These are phyloP conservation scores for Trichacis sp. DNA, from an alignment of 2,888 invertebrate species.

Conservation along the genomic window DNA sequence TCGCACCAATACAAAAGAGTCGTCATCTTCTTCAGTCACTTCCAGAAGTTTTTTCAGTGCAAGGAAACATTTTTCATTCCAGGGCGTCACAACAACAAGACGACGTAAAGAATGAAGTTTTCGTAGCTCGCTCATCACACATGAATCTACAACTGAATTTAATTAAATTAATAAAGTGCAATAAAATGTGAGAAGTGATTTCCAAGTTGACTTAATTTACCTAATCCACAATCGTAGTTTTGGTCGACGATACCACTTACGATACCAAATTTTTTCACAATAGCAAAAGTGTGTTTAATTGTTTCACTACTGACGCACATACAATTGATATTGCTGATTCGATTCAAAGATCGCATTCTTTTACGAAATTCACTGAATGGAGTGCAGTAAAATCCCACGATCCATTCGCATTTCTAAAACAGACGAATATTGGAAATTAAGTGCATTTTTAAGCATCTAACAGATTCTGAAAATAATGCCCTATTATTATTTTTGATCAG, in stretches of 20 bases:
- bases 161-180: neutral
- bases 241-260: neutral
- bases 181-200: neutral
- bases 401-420: no score
- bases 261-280: no score
- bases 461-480: no score
- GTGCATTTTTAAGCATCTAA: no score
- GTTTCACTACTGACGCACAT: neutral
- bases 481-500: no score
- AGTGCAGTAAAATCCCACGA: no score
- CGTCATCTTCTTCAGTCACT: neutral
- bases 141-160: neutral
- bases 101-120: neutral
- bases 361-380: no score
- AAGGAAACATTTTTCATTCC: neutral
- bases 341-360: no score
- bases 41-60: neutral
- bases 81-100: neutral
- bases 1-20: neutral
- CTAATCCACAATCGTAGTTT: neutral
- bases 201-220: neutral
- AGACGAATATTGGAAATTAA: no score
- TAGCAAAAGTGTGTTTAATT: neutral
- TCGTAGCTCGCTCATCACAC: neutral
- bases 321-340: neutral